Evolutionary conservation across 2,888 invertebrate genomes (phyloP), one percentile per base, ranked within the genome.

Genomic region (Lochmaea crataegi): DNA sequence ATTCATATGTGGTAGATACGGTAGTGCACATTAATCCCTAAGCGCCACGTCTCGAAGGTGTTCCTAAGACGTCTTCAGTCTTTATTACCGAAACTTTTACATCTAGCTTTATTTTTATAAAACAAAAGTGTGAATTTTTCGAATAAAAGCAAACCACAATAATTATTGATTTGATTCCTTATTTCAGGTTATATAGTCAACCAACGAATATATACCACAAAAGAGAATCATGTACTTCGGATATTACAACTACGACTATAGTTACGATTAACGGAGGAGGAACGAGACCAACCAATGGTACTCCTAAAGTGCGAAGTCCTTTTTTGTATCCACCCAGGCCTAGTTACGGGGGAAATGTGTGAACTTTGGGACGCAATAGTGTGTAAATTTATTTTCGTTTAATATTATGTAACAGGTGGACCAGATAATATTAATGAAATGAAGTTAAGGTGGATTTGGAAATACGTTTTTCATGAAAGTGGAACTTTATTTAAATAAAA

Each of bases 151-250:
- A 11, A 11, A 42, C 42, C 2, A 42, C 12, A 42, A 42, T 42
- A 2, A 12, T 42, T 42, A 11, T 42, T 42, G 12, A 82, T 64
- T 42, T 48, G n/a, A 12, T 11, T 14, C 82, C 57, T 65, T 51
- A 53, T 67, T 82, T 80, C 89, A 93, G 93, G 88, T 90, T 93
- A 84, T 92, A 91, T 89, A 92, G 91, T 84, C 94, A 94, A 81
- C 91, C 93, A 69, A 91, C 92, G 80, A 88, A 86, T 80, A 85
- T 86, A 75, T 91, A 90, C 84, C 89, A 90, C 81, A 94, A 94
- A 86, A 89, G 94, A 75, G 94, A 94, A 86, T 94, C 94, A 5
- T 92, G 93, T 76, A 91, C 93, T 16, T 94, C 94, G 70, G 94
- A 94, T 86, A 91, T 92, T 70, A 94, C 94, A 53, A 94, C 94